phyloP scores from a whole-genome alignment of 2,113 vertebrate species.

The Antigone vipio region DNA sequence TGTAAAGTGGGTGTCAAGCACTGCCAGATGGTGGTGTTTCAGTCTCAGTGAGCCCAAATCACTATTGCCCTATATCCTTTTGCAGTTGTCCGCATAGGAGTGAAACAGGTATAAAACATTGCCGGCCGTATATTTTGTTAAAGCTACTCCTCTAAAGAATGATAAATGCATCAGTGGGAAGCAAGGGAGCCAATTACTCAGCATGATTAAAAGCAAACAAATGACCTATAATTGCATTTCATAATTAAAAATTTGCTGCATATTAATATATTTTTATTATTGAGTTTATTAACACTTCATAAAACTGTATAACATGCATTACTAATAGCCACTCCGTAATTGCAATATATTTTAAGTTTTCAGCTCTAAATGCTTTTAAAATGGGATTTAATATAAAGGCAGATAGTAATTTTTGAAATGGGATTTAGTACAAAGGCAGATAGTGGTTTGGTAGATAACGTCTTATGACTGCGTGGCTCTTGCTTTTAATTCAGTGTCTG shows the following conservation, averaged over 20 bases:
- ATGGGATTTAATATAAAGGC: background rate
- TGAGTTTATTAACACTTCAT: background rate
- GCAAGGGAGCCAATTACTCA: background rate
- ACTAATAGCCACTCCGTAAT: background rate
- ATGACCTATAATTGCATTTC: background rate
- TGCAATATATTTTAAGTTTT: background rate
- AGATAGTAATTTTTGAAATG: background rate
- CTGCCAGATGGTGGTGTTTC: background rate
- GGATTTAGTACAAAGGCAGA: background rate
- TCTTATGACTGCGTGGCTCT: background rate
- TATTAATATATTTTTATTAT: background rate
- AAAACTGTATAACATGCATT: background rate
- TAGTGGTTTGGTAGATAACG: background rate
- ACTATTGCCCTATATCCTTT: background rate
- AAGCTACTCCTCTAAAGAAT: background rate
- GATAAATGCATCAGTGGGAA: background rate
- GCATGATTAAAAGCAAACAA: background rate
- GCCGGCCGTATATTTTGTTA: accelerated
- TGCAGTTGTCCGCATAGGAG: background rate
- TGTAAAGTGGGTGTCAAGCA: background rate
- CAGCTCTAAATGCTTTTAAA: background rate
- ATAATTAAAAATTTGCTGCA: background rate
- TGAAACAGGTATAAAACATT: background rate
- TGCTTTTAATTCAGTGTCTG: background rate
- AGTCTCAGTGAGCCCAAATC: accelerated